Conservation (phyloP, 2,888 invertebrate genomes). For the Gymnoscelis rufifasciata region DNA sequence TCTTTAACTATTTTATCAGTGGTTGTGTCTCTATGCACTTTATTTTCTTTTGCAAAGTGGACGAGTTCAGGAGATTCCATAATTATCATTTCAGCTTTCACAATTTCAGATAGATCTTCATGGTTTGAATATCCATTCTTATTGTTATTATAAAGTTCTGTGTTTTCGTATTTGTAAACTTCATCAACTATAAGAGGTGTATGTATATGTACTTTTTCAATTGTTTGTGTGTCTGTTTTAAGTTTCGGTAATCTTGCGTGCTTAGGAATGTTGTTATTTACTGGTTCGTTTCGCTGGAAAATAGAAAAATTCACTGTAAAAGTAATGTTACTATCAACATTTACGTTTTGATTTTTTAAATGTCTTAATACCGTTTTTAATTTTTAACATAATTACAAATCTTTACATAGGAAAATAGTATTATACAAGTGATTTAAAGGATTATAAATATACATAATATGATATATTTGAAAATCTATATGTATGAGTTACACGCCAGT, state of each 20-base stretch:
- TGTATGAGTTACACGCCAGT: too few species aligned
- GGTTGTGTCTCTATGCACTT: conserved; percentile 10
- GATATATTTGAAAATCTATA: too few species aligned
- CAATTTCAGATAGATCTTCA: conserved; percentile 2
- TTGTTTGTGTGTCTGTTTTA: conserved; percentile 22
- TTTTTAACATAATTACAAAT: too few species aligned
- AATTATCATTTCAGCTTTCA: conserved; percentile 16
- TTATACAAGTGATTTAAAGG: too few species aligned
- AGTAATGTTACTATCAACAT: too few species aligned
- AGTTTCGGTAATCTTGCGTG: conserved; percentile 25
- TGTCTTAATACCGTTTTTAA: too few species aligned
- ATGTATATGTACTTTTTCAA: conserved; percentile 21
- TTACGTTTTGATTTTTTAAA: too few species aligned
- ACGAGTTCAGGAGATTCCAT: conserved; percentile 16
- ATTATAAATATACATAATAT: too few species aligned
- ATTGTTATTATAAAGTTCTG: conserved; percentile 7
- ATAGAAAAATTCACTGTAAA: background rate
- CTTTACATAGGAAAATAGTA: too few species aligned
- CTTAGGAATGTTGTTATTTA: conserved; percentile 10
- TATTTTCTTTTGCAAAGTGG: conserved; percentile 16
- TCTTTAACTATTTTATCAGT: conserved; percentile 6
- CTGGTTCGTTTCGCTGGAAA: conserved; percentile 35
- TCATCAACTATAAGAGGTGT: conserved; percentile 51
- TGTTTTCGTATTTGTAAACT: conserved; percentile 35
- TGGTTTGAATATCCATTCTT: conserved; percentile 21